These are phyloP conservation scores for Aix galericulata DNA, from an alignment of 2,113 vertebrate species.

Conservation along the genomic window DNA sequence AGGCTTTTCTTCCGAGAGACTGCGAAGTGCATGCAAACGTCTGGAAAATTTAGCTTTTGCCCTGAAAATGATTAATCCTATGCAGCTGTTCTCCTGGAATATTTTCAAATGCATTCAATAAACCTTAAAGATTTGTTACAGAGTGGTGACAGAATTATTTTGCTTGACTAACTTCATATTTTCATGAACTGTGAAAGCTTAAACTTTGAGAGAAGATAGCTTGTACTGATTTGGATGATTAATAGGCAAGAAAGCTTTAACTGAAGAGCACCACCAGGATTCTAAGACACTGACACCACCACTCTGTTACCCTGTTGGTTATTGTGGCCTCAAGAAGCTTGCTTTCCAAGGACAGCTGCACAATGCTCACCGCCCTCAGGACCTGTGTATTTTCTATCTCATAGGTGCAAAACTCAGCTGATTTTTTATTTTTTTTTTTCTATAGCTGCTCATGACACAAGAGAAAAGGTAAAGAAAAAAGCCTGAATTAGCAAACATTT, in stretches of 20 bases:
- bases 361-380: neutral
- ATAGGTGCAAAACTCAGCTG: neutral
- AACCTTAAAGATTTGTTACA: conserved; percentile 48
- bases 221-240: conserved; percentile 10
- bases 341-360: neutral
- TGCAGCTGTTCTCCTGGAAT: conserved; percentile 55
- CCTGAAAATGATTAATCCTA: conserved; percentile 26
- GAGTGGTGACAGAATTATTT: conserved; percentile 34
- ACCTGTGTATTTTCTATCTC: neutral
- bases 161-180: conserved; percentile 15
- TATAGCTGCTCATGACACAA: neutral
- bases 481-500: neutral
- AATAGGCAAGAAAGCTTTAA: conserved; percentile 14
- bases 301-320: neutral
- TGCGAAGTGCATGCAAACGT: neutral
- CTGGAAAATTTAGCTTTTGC: conserved; percentile 32
- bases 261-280: neutral
- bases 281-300: neutral
- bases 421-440: neutral
- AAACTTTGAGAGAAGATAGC: conserved; percentile 10
- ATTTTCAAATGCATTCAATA: conserved; percentile 53
- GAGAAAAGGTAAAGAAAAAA: neutral
- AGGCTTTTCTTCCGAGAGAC: neutral
- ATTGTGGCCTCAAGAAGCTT: neutral
- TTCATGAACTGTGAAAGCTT: conserved; percentile 41